Percentiles rank a stretch among this genome's conserved stretches.
Conservation (phyloP, 1,140 invertebrate species). For the Ips nitidus region DNA sequence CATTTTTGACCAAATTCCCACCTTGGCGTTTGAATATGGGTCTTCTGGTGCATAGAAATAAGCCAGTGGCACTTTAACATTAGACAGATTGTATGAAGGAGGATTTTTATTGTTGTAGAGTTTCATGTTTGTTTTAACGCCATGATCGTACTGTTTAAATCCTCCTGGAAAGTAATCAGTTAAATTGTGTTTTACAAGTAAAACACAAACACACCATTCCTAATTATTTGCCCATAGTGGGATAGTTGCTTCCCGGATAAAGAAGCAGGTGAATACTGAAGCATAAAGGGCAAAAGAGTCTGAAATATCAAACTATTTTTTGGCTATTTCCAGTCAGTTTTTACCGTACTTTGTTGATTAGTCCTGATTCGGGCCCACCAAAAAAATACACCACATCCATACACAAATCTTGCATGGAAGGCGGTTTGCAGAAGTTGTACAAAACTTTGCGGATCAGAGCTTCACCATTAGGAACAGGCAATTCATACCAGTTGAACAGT, state of each 20-base stretch:
- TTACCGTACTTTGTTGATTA: constrained; percentile 12
- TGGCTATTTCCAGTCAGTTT: background rate
- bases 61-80: constrained; percentile 30
- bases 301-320: constrained; percentile 43
- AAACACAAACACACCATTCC: background rate
- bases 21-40: constrained; percentile 10
- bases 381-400: constrained; percentile 13
- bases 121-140: constrained; percentile 38
- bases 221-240: constrained; percentile 63
- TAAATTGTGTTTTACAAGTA: background rate
- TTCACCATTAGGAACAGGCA: constrained; percentile 11
- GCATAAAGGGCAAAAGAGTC: constrained; percentile 78
- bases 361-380: constrained; percentile 7
- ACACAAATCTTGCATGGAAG: constrained; percentile 12
- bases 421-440: constrained; percentile 2
- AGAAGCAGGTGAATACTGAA: constrained; percentile 53
- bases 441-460: constrained; percentile 6
- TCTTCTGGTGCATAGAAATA: constrained; percentile 26
- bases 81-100: constrained; percentile 33
- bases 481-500: constrained; percentile 17
- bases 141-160: constrained; percentile 61
- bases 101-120: constrained; percentile 27
- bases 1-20: constrained; percentile 3
- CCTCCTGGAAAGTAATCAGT: constrained; percentile 8
- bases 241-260: constrained; percentile 63